A percentile compares a stretch with the other conserved stretches of the same genome.
These are phyloP conservation scores for Caracal caracal DNA, from an alignment of 2,113 vertebrate genomes.

Conservation along the genomic window DNA sequence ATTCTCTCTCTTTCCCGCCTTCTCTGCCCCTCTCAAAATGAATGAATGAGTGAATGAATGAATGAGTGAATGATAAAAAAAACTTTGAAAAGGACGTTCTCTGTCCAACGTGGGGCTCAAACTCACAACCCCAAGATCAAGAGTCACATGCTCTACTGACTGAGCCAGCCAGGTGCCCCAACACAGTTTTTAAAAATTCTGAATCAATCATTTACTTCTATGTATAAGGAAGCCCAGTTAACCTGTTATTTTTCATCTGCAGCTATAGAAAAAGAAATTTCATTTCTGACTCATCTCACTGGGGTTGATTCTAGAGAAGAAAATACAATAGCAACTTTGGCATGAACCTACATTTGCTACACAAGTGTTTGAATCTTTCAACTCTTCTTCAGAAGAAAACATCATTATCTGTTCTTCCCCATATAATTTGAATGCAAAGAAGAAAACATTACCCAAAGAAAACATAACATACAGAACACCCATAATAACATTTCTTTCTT, in stretches of 20 bases:
- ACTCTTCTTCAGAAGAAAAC: conserved; percentile 27
- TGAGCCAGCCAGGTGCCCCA: background rate
- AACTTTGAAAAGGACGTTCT: background rate
- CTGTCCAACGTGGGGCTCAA: background rate
- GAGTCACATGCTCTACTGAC: background rate
- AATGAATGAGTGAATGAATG: too few species aligned
- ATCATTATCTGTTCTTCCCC: background rate
- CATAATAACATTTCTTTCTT: background rate
- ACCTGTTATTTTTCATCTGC: background rate
- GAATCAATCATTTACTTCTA: background rate
- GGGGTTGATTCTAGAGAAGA: background rate
- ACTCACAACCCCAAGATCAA: background rate
- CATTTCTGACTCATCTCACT: background rate
- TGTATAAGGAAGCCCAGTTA: background rate
- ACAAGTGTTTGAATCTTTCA: background rate
- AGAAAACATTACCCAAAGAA: background rate
- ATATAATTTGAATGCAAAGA: background rate
- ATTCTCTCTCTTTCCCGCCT: too few species aligned
- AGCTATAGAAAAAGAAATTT: background rate
- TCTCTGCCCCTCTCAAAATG: too few species aligned
- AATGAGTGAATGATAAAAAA: too few species aligned
- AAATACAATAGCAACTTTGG: background rate
- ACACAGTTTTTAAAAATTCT: background rate
- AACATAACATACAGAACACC: background rate
- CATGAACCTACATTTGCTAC: conserved; percentile 3